phyloP scores from a whole-genome alignment of 1,140 invertebrate genomes.

The Popillia japonica region DNA sequence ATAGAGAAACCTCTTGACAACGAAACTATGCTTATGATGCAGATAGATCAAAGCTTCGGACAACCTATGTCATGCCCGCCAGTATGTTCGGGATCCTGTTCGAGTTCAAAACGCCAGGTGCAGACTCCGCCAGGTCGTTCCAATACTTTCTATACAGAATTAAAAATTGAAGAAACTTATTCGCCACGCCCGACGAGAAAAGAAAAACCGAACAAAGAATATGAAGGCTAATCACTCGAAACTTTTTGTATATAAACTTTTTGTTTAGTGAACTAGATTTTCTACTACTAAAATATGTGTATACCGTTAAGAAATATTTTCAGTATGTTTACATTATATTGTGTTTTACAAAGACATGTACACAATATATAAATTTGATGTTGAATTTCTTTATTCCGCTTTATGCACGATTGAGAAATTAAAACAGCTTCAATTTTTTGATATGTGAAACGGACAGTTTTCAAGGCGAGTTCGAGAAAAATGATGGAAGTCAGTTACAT shows the following conservation, averaged over 20 bases:
- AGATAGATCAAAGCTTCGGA: slow-evolving; percentile 23
- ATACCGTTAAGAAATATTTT: slow-evolving; percentile 31
- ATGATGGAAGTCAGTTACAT: no score
- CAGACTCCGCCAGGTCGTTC: background rate
- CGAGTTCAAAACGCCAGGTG: background rate
- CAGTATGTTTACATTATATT: background rate
- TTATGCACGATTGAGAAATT: no score
- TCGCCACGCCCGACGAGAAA: background rate
- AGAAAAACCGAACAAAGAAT: slow-evolving; percentile 8
- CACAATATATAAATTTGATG: slow-evolving; percentile 26
- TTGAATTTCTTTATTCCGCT: background rate
- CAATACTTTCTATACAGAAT: slow-evolving; percentile 6
- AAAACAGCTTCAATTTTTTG: no score
- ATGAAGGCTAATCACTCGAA: background rate
- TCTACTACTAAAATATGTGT: background rate
- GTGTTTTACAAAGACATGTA: background rate
- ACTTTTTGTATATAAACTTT: slow-evolving; percentile 22
- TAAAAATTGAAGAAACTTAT: background rate
- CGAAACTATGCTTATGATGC: slow-evolving; percentile 37
- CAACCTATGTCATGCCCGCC: background rate
- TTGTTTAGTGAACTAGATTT: slow-evolving; percentile 14
- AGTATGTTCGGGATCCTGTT: background rate
- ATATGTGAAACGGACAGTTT: no score
- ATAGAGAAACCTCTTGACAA: slow-evolving; percentile 1
- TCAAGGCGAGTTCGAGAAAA: no score